Conservation (phyloP, 2,888 invertebrate genomes). For the Ennomos erosarius region DNA sequence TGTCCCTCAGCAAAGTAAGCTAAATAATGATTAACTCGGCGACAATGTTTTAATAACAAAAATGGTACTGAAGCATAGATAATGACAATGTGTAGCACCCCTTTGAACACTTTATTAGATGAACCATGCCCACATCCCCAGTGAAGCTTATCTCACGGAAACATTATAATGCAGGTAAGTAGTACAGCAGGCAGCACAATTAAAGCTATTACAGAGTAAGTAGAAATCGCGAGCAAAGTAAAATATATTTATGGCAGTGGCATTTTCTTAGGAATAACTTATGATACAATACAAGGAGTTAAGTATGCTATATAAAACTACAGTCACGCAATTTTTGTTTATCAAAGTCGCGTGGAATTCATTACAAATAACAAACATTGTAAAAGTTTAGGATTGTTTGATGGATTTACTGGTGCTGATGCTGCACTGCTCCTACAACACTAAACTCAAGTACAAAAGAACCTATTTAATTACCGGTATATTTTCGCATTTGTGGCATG, state of each 20-base stretch:
- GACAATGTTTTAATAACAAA: no score
- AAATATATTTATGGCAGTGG: slow-evolving; percentile 15
- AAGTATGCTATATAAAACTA: slow-evolving; percentile 5
- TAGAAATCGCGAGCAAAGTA: background rate
- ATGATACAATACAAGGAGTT: slow-evolving; percentile 10
- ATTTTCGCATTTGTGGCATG: slow-evolving; percentile 37
- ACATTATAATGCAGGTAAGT: no score
- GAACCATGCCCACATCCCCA: background rate
- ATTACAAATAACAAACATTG: no score
- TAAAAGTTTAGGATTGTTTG: no score
- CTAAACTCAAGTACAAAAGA: slow-evolving; percentile 4
- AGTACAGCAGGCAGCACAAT: background rate
- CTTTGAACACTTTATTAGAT: slow-evolving; percentile 35
- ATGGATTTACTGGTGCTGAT: background rate
- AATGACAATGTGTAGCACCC: slow-evolving; percentile 38
- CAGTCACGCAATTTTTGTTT: background rate
- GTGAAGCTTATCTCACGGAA: no score
- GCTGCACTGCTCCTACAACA: background rate
- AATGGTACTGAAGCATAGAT: background rate
- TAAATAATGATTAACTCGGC: slow-evolving; percentile 8
- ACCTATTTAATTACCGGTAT: slow-evolving; percentile 38
- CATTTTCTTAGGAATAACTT: slow-evolving; percentile 13
- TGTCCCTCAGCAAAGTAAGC: slow-evolving; percentile 19
- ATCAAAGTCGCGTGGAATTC: no score
- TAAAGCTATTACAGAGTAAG: background rate